Base-by-base conservation (phyloP, 2,888 invertebrate species). In the Aporophyla lueneburgensis region DNA sequence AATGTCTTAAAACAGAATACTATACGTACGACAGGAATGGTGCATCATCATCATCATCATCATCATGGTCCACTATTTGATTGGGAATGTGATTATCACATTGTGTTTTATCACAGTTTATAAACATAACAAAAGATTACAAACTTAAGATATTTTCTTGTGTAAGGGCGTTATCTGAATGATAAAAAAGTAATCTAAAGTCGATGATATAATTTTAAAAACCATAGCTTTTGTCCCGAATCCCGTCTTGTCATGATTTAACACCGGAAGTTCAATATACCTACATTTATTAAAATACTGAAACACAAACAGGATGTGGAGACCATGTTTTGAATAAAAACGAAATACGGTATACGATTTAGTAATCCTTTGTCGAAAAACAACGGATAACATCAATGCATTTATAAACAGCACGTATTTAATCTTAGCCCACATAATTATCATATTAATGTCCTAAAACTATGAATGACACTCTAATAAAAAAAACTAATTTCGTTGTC, bases 231-330 rank as follows among this genome's bases (percentile, higher is more conserved):
- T 54, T 33, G 21, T n/a, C n/a, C n/a, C n/a, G n/a, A n/a, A n/a
- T n/a, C 12, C 16, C 10, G 33, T 16, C 16, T n/a, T n/a, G 19
- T 19, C n/a, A 53, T 33, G 1, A 46, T 53, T 53, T 24, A n/a
- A 21, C n/a, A 49, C 19, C 10, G 21, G 19, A 12, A 74, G 49
- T 51, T 14, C 7, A 62, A n/a, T 46, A 24, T 53, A 27, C 14
- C 21, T 27, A 51, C 12, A 27, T 21, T 12, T 43, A 33, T 61
- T n/a, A n/a, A 19, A 43, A 62, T 63, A 63, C 21, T 40, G 21
- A 75, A 53, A 56, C 24, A 49, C 24, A 63, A 74, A 63, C 75
- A 63, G 63, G 75, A 75, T 75, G 75, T 65, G 49, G 5, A 56
- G 40, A 63, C 51, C 56, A 74, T 58, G 49, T 63, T 43, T 56